Conservation (phyloP, 2,888 invertebrate genomes). For the Perizoma flavofasciatum region DNA sequence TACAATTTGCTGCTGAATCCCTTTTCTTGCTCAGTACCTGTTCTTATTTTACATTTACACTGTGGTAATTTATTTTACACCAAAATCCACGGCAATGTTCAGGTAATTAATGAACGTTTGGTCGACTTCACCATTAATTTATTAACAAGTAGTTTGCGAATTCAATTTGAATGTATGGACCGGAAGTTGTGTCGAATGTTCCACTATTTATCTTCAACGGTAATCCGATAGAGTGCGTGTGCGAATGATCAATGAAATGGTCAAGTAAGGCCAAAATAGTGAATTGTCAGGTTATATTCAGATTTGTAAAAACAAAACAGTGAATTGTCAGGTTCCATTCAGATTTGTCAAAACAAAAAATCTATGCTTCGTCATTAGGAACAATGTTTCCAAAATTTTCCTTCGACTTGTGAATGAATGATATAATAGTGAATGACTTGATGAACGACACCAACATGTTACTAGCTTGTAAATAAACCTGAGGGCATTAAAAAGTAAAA, state of each 20-base stretch:
- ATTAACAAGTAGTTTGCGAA: slow-evolving; percentile 21
- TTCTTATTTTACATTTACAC: background rate
- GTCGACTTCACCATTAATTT: slow-evolving; percentile 14
- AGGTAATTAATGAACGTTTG: slow-evolving; percentile 11
- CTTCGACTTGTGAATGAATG: no score
- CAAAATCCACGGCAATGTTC: slow-evolving; percentile 3
- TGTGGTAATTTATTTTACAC: slow-evolving; percentile 7
- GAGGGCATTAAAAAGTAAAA: no score
- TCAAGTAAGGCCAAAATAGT: background rate
- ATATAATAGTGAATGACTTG: no score
- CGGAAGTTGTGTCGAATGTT: slow-evolving; percentile 15
- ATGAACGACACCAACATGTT: no score
- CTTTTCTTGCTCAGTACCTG: background rate
- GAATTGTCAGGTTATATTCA: no score
- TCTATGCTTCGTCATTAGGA: no score
- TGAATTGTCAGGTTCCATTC: background rate
- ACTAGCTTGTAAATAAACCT: no score
- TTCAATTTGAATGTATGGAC: slow-evolving; percentile 19
- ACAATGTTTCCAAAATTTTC: no score
- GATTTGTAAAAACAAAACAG: background rate
- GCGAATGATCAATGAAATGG: slow-evolving; percentile 1
- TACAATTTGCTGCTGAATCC: no score
- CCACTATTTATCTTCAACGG: slow-evolving; percentile 15
- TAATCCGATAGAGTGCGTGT: slow-evolving; percentile 11
- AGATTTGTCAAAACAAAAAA: no score